Conservation (phyloP, 2,797 vertebrate genomes). For the Mycteria americana region DNA sequence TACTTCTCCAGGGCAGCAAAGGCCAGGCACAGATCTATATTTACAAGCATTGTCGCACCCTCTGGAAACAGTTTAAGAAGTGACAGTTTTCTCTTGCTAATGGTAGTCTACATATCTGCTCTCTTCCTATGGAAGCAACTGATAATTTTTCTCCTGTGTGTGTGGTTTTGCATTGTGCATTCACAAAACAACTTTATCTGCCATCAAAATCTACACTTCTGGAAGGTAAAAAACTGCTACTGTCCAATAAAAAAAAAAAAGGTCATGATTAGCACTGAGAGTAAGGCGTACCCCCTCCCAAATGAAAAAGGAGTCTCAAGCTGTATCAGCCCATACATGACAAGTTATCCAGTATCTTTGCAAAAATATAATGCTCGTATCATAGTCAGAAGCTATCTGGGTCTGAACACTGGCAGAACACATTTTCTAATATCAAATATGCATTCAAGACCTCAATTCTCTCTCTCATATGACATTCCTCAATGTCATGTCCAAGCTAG, state of each 20-base stretch:
- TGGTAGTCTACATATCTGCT: neutral
- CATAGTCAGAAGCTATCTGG: neutral
- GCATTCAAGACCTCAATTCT: neutral
- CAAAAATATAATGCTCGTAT: neutral
- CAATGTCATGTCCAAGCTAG: neutral
- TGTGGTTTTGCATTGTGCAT: neutral
- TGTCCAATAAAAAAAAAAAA: neutral
- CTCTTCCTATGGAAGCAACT: neutral
- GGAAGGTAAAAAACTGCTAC: neutral
- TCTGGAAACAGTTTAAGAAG: neutral
- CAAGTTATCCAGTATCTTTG: neutral
- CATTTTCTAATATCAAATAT: neutral
- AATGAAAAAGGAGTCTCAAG: neutral
- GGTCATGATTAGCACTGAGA: neutral
- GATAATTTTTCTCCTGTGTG: neutral
- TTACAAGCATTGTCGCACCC: neutral
- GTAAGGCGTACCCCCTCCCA: neutral
- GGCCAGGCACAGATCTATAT: neutral
- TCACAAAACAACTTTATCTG: neutral
- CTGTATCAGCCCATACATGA: neutral
- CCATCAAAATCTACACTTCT: neutral
- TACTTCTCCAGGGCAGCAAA: neutral
- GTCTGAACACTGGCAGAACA: neutral
- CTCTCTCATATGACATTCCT: neutral
- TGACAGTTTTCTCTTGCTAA: neutral